Evolutionary conservation across 2,797 vertebrate species (phyloP), one percentile per base, ranked within the genome.

Genomic region (Pangasius mekongensis): DNA sequence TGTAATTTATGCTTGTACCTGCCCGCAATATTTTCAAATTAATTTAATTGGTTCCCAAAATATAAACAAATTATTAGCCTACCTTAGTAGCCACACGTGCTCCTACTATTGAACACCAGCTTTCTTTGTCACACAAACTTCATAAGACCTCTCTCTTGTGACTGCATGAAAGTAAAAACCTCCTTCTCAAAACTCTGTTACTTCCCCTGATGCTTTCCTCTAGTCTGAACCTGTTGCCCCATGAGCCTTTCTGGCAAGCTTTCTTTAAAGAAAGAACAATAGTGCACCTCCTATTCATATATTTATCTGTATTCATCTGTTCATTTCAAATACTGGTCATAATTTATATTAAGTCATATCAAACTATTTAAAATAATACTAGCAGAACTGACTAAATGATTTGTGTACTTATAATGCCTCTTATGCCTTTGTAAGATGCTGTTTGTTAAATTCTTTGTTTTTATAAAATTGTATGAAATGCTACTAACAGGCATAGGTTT

Each of bases 401-500:
- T 24, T 81, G 58, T 83, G 8, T 13, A 36, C 74, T 52, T 52
- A 52, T n/a, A n/a, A 36, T 27, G 33, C 10, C 1, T 62, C 20
- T n/a, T 16, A 36, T 27, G 20, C 10, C 1, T 62, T 30, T 22
- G 36, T 30, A 73, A 58, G 10, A 24, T 56, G 18, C 39, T 71
- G 30, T 52, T 39, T 52, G n/a, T 73, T 87, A 83, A 80, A 83
- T 73, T 8, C 49, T 84, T 67, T 33, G 43, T 64, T 20, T 67
- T 62, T 1, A 16, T 43, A 27, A 64, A 18, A 33, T 49, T 36
- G 20, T 24, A 30, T 22, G 18, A 52, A 5, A 52, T 86, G 49
- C 73, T 87, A 52, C 54, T 60, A 81, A 81, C 86, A 76, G 64
- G 67, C 74, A 76, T 84, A 49, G 58, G 2, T 82, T 49, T 60